Percentiles rank a stretch among this genome's conserved stretches.
Evolutionary conservation across 2,113 vertebrate genomes (phyloP).

Genomic region (Brienomyrus longianalis): DNA sequence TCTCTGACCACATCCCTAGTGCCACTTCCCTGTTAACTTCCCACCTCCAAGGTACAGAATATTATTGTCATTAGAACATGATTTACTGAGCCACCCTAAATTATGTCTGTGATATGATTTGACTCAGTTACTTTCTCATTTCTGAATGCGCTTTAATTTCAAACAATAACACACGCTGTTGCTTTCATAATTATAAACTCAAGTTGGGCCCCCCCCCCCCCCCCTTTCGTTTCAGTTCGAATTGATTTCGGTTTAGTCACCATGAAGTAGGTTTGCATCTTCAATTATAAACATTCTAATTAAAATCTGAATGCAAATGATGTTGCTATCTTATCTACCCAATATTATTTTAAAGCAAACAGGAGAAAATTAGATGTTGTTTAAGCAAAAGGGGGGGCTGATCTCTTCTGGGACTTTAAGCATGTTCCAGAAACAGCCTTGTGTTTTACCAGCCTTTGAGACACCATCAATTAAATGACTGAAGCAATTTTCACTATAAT

Average conservation of each 20-base stretch:
- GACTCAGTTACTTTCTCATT: constrained; percentile 37
- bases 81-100: constrained; percentile 38
- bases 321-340: constrained; percentile 59
- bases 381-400: neutral
- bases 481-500: constrained; percentile 13
- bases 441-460: constrained; percentile 24
- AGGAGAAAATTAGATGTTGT: neutral
- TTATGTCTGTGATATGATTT: constrained; percentile 38
- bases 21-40: neutral
- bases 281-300: constrained; percentile 60
- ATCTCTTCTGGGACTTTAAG: constrained; percentile 27
- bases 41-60: constrained; percentile 25
- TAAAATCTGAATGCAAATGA: constrained; percentile 63
- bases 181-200: constrained; percentile 9
- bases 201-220: neutral
- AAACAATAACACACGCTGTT: constrained; percentile 14
- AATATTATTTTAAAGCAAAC: constrained; percentile 47
- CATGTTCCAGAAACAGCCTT: constrained; percentile 25
- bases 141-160: constrained; percentile 41
- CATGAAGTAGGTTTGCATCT: constrained; percentile 56
- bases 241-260: constrained; percentile 61
- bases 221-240: constrained; percentile 34
- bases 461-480: constrained; percentile 27
- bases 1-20: neutral
- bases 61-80: constrained; percentile 31